Evolutionary conservation across 2,888 invertebrate species (phyloP), one percentile per base, ranked within the genome.

Genomic region (Mythimna albipuncta): DNA sequence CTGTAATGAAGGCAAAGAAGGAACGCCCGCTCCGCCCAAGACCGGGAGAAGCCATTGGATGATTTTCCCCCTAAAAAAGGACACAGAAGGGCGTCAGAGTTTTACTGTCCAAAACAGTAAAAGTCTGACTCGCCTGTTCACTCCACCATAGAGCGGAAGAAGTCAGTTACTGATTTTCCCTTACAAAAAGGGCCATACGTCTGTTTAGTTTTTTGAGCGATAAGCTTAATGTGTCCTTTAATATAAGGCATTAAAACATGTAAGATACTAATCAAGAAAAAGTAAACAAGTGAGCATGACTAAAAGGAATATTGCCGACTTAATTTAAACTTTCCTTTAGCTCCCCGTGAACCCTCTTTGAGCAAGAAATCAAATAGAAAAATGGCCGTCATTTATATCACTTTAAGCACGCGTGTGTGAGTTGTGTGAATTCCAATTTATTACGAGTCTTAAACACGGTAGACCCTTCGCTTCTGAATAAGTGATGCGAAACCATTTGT

Each of bases 361-460:
- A 72, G 65, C 68, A 54, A 54, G 41, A 9, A 58, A 57, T 44
- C 65, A 63, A 64, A 64, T 16, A 62, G 64, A 77, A 73, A 78
- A 82, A 78, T 78, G 47, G 13, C 13, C 32, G 41, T 62, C 66
- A 61, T 82, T 80, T 80, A 68, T 80, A 73, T 82, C 6, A 35
- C n/a, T 38, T 41, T 35, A 50, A 63, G 32, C 44, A 41, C 35
- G 38, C 54, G 57, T 47, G 61, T 64, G 70, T 21, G 59, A 57
- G 64, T 57, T 72, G 44, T 50, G 64, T 67, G 72, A 58, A 69
- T 54, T 73, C 41, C 32, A 78, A 82, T 80, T 82, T 82, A 73
- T 80, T 73, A 55, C 65, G 6, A 35, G 57, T 61, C 69, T 71
- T 78, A 58, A 73, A 69, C 61, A 65, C 54, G 47, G 70, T 47